These are phyloP conservation scores for Noctua fimbriata DNA, from an alignment of 2,888 invertebrate species.

Conservation along the genomic window DNA sequence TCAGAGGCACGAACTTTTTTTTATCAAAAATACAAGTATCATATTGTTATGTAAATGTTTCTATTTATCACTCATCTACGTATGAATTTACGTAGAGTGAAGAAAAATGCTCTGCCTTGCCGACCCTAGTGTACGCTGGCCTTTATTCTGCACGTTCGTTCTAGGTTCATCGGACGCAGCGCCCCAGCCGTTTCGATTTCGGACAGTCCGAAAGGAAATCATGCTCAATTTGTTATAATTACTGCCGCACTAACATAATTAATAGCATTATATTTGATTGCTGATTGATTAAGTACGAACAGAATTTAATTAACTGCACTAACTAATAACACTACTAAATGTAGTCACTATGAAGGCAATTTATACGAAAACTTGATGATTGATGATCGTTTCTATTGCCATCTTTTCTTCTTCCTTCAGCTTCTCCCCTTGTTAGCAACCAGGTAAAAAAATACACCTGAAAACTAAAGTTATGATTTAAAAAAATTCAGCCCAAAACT, in stretches of 20 bases:
- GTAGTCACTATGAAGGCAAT: neutral
- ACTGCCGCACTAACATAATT: neutral
- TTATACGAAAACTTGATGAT: neutral
- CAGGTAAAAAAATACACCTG: neutral
- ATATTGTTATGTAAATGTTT: too few species aligned
- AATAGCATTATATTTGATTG: constrained; percentile 16
- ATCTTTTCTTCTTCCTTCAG: neutral
- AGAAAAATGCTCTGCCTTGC: too few species aligned
- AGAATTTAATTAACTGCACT: neutral
- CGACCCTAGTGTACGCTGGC: too few species aligned
- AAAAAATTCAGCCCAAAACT: too few species aligned
- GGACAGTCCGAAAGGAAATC: constrained; percentile 4
- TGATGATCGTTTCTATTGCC: neutral
- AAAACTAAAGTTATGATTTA: neutral
- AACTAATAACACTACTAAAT: neutral
- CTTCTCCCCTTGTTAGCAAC: neutral
- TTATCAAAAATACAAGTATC: too few species aligned
- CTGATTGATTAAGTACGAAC: constrained; percentile 16
- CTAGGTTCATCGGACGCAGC: too few species aligned
- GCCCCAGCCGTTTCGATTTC: too few species aligned
- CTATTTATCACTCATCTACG: too few species aligned
- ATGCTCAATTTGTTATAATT: constrained; percentile 22
- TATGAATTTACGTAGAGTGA: too few species aligned
- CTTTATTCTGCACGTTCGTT: too few species aligned
- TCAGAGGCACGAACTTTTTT: too few species aligned